Conservation (phyloP, 2,797 vertebrate species). For the Hafferia zeledoni region DNA sequence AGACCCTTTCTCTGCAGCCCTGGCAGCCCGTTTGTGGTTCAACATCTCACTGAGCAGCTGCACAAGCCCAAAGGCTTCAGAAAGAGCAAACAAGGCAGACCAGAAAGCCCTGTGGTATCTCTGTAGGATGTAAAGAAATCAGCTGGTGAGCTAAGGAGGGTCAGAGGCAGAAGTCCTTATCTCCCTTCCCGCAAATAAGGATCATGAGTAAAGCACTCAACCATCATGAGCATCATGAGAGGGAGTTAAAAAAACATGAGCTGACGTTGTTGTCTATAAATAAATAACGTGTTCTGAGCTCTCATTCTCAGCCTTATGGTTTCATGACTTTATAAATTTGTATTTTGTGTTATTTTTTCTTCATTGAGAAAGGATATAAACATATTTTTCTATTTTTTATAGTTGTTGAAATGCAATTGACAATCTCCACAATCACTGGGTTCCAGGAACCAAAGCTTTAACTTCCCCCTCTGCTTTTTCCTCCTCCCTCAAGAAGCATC, state of each 20-base stretch:
- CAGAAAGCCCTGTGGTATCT: constrained; percentile 3
- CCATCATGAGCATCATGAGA: not conserved
- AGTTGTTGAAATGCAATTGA: not conserved
- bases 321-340: not conserved
- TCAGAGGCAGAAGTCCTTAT: constrained; percentile 21
- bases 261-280: not conserved
- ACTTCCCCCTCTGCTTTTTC: not conserved
- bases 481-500: not conserved
- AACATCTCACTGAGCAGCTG: not conserved
- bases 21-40: not conserved
- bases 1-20: not conserved
- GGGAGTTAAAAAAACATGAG: not conserved
- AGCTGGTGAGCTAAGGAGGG: not conserved
- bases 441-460: not conserved
- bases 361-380: not conserved
- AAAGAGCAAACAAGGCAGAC: not conserved
- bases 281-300: not conserved
- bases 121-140: not conserved
- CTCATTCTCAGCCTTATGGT: not conserved
- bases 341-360: not conserved
- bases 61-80: not conserved
- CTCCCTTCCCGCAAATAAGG: constrained; percentile 29
- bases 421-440: not conserved
- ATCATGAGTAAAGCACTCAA: constrained; percentile 34
- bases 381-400: not conserved